Evolutionary conservation across 2,797 vertebrate species (phyloP).

Genomic region (Coendou prehensilis): DNA sequence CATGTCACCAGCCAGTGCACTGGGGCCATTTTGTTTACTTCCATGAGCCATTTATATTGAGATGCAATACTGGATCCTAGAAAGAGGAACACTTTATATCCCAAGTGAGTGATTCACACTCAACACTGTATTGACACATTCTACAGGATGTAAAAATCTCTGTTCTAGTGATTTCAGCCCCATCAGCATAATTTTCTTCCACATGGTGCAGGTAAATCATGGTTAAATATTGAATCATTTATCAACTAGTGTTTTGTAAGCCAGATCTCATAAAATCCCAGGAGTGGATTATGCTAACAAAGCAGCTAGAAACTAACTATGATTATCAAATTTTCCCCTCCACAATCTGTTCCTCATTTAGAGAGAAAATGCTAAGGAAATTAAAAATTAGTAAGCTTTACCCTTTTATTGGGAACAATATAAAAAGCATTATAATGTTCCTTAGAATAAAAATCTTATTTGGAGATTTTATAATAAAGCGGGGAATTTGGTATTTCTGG

Average conservation of each 20-base stretch:
- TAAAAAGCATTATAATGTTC: constrained; percentile 40
- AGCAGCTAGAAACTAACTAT: constrained; percentile 75
- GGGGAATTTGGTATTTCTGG: not conserved
- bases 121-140: constrained; percentile 82
- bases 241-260: constrained; percentile 85
- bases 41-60: constrained; percentile 76
- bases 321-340: constrained; percentile 71
- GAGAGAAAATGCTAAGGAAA: constrained; percentile 73
- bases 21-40: constrained; percentile 64
- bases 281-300: constrained; percentile 78
- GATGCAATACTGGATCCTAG: constrained; percentile 72
- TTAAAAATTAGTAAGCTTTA: constrained; percentile 78
- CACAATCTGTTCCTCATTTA: constrained; percentile 78
- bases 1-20: constrained; percentile 49
- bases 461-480: constrained; percentile 4
- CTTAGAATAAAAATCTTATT: constrained; percentile 63
- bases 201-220: constrained; percentile 87
- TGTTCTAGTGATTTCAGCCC: constrained; percentile 82
- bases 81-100: constrained; percentile 84
- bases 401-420: constrained; percentile 53
- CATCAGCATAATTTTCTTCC: constrained; percentile 88
- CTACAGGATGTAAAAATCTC: constrained; percentile 84
- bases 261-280: constrained; percentile 78
- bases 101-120: constrained; percentile 85
- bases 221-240: constrained; percentile 88